A percentile compares a stretch with the other conserved stretches of the same genome.
These are phyloP conservation scores for Patella pellucida DNA, from an alignment of 2,888 invertebrate genomes.

Conservation along the genomic window DNA sequence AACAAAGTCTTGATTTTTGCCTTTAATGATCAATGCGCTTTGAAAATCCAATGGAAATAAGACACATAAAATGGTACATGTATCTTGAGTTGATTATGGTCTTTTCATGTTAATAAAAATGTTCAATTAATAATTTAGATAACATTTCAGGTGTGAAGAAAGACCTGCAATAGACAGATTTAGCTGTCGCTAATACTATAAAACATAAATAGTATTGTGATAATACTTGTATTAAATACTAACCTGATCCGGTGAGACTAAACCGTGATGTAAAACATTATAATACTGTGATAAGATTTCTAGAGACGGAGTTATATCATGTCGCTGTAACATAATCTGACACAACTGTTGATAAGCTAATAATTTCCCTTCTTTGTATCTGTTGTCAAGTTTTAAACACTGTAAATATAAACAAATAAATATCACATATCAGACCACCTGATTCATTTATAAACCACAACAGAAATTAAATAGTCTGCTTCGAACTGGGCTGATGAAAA, in stretches of 20 bases:
- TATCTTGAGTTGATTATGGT: too few relatives aligned
- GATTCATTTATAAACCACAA: neutral
- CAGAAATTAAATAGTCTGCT: neutral
- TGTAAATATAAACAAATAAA: slow-evolving; percentile 57
- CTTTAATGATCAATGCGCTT: too few relatives aligned
- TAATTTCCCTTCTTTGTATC: slow-evolving; percentile 85
- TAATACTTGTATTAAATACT: slow-evolving; percentile 1
- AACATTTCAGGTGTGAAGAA: too few relatives aligned
- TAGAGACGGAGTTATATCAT: slow-evolving; percentile 80
- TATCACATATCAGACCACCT: neutral
- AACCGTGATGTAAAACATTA: slow-evolving; percentile 82
- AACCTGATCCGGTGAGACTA: slow-evolving; percentile 78
- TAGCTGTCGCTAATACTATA: too few relatives aligned
- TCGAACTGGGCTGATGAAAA: too few relatives aligned
- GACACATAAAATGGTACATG: too few relatives aligned
- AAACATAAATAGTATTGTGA: neutral
- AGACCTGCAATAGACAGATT: too few relatives aligned
- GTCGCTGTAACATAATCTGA: slow-evolving; percentile 82
- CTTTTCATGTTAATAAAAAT: too few relatives aligned
- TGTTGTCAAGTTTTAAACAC: slow-evolving; percentile 80
- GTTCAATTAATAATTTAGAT: too few relatives aligned
- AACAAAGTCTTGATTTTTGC: too few relatives aligned
- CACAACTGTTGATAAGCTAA: slow-evolving; percentile 89
- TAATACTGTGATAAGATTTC: slow-evolving; percentile 89
- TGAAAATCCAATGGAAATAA: too few relatives aligned